phyloP scores from a whole-genome alignment of 2,888 invertebrate species.

The Ditylenchus weischeri region DNA sequence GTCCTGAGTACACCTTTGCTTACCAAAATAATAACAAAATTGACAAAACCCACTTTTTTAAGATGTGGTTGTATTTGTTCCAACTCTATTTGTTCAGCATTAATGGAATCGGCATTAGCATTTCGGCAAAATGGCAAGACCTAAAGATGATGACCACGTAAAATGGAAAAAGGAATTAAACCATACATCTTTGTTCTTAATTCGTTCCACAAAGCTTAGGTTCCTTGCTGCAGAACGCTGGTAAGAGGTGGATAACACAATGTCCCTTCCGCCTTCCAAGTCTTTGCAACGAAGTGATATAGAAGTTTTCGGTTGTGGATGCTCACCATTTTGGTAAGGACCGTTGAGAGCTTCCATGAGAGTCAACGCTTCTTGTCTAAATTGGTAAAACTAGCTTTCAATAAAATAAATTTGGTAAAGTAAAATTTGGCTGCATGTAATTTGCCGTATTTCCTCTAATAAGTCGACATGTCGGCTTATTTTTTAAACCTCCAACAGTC shows the following conservation, averaged over 20 bases:
- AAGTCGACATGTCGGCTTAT: no score
- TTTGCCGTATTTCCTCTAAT: no score
- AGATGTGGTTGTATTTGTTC: background rate
- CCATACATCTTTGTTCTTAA: background rate
- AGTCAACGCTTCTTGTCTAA: conserved; percentile 49
- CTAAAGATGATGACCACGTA: background rate
- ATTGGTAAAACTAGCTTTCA: conserved; percentile 16
- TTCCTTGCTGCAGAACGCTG: conserved; percentile 1
- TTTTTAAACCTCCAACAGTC: no score
- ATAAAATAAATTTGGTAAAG: no score
- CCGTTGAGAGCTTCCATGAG: conserved; percentile 55
- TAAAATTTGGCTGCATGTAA: no score
- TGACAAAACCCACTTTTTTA: background rate
- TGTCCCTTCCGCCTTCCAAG: conserved; percentile 1
- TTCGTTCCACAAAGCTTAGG: background rate
- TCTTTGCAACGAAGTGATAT: conserved; percentile 5
- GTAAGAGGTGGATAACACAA: background rate
- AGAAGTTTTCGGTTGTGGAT: background rate
- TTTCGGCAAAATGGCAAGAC: background rate
- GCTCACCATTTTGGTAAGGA: conserved; percentile 20
- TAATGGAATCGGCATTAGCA: background rate
- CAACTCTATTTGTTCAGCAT: conserved; percentile 1
- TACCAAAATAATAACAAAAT: background rate
- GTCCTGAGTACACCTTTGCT: no score
- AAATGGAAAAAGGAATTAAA: background rate